Evolutionary conservation across 2,113 vertebrate genomes (phyloP), one percentile per base, ranked within the genome.

Genomic region (Campylorhamphus procurvoides): DNA sequence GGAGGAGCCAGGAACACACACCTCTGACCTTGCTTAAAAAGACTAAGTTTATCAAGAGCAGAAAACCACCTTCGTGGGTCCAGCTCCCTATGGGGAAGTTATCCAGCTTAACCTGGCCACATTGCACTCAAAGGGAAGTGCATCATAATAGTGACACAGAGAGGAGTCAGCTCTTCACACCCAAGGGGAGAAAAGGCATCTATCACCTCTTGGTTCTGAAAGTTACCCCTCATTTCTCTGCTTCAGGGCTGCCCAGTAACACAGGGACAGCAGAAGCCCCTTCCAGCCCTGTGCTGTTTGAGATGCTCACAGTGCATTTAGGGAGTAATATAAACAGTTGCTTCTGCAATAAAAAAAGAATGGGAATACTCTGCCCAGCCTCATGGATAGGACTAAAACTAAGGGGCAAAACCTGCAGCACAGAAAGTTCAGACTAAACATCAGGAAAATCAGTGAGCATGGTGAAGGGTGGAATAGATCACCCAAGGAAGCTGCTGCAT

Each of bases 201-300:
- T 47, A 71, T 50, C 39, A n/a, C 6, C 50, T 74, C 73, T 8
- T 1, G n/a, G 56, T 10, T 73, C 56, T 62, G 10, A 22, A 63
- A 12, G 11, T 49, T 18, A 33, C 37, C 33, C 64, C 33, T 71
- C 47, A 18, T 18, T 74, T 74, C 62, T 59, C 50, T 78, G 52
- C 39, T 55, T 55, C 50, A 24, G 2, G 2, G 56, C 63, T 67
- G 7, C 31, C 47, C 69, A 35, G 46, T n/a, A 44, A 64, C 9
- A 44, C 27, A 63, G 0, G 1, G 19, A 33, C 6, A 86, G 35
- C 14, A 9, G 2, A 62, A 62, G 17, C 3, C 2, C 10, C 17
- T 56, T 58, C 14, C 9, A 16, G 2, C 2, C 19, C 14, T 1
- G 1, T 31, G 35, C 64, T 71, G 9, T 52, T 81, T 33, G 19